Evolutionary conservation across 2,113 vertebrate genomes (phyloP), one percentile per base, ranked within the genome.

Genomic region (Oreotrochilus melanogaster): DNA sequence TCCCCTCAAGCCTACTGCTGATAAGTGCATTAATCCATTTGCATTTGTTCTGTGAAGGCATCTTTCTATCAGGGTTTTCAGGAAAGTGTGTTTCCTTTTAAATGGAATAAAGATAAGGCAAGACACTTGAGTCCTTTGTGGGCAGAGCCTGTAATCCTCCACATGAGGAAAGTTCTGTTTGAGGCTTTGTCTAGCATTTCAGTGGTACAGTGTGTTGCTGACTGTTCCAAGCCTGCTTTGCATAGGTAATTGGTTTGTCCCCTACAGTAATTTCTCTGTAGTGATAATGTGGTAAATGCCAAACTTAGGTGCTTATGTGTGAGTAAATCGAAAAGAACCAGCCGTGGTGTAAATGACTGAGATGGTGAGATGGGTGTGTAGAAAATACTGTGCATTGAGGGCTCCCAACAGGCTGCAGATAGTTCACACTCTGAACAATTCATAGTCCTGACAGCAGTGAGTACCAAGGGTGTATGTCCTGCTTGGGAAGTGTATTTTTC

Each of bases 221-320:
- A 76, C 88, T 97, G 61, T 93, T 95, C 95, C 96, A 81, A 96
- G 95, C 84, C 89, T 80, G 57, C 91, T 96, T 95, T 95, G 92
- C 88, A 82, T 94, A 85, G 82, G 89, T 96, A 96, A 96, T 96
- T 96, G 96, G 95, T 88, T 97, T 95, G 89, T 96, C 93, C 92
- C 92, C 86, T 89, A 35, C 78, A 75, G 93, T 88, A 75, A 58
- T 86, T 91, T 87, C 67, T 91, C 75, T 86, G 82, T 61, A 84
- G 90, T 43, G 85, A 92, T 79, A 87, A 85, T 56, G 62, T 56
- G 13, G 62, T 74, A 81, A 95, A 85, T 86, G 73, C 79, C 79
- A 72, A 33, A 66, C 65, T 78, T 64, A 62, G 1, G 47, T 47
- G 72, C 87, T 75, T 78, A 13, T 47, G 10, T 53, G 45, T 83